Conservation (phyloP, 2,113 vertebrate genomes). For the Toxostoma redivivum region DNA sequence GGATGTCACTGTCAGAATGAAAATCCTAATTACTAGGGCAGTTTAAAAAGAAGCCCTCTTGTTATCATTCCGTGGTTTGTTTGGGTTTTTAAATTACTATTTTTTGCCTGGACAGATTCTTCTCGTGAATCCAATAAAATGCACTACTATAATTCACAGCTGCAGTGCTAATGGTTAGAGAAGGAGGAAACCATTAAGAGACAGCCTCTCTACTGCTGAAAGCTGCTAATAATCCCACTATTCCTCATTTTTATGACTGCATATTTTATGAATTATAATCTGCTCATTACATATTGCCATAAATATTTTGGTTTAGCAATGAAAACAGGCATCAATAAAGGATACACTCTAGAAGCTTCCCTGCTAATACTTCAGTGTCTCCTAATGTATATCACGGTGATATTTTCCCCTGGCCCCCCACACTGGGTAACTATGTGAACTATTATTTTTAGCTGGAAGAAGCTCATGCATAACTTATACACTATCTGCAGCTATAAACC, state of each 20-base stretch:
- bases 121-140: constrained; percentile 12
- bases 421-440: not conserved
- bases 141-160: constrained; percentile 43
- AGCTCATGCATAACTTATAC: constrained; percentile 1
- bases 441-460: constrained; percentile 35
- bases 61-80: not conserved
- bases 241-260: constrained; percentile 60
- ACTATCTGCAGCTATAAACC: constrained; percentile 25
- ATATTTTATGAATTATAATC: constrained; percentile 56
- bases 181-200: constrained; percentile 37
- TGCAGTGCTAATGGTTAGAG: constrained; percentile 39
- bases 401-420: not conserved
- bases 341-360: not conserved
- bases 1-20: not conserved
- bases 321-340: constrained; percentile 41
- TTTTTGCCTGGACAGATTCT: constrained; percentile 24
- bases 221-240: constrained; percentile 40
- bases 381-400: not conserved
- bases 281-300: constrained; percentile 28
- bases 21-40: not conserved
- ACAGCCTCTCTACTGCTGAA: constrained; percentile 21
- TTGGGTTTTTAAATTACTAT: not conserved
- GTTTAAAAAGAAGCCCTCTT: not conserved
- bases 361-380: not conserved
- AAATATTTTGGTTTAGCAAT: constrained; percentile 59